Conservation (phyloP, 2,888 invertebrate genomes). For the Sarcophaga carnaria region DNA sequence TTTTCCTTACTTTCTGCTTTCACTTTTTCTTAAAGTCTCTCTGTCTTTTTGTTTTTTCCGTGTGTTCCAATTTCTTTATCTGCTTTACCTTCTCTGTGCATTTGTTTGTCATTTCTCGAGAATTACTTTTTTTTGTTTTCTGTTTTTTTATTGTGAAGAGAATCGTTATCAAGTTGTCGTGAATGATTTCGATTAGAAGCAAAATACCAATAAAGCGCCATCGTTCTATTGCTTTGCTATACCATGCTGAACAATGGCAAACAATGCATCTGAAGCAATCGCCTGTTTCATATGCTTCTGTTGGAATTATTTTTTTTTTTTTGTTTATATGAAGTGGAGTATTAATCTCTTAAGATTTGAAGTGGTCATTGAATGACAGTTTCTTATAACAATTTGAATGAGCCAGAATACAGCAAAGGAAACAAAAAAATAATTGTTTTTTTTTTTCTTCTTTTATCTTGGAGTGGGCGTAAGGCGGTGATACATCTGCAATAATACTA, state of each 20-base stretch:
- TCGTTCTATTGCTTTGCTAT: background rate
- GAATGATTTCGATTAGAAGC: constrained; percentile 38
- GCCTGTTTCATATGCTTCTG: constrained; percentile 1
- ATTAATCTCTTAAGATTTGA: constrained; percentile 69
- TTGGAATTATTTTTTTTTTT: constrained; percentile 9
- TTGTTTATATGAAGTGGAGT: constrained; percentile 40
- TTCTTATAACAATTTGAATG: constrained; percentile 67
- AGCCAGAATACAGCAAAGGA: constrained; percentile 54
- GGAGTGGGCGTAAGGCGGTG: background rate
- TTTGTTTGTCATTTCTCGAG: background rate
- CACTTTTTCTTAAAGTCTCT: background rate
- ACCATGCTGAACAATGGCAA: constrained; percentile 19
- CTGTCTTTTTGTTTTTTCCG: background rate
- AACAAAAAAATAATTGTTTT: constrained; percentile 51
- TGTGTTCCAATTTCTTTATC: background rate
- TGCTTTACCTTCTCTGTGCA: background rate
- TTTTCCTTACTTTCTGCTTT: background rate
- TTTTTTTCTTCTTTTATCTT: background rate
- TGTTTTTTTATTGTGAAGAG: constrained; percentile 21
- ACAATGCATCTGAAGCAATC: constrained; percentile 46
- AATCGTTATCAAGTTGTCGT: constrained; percentile 59
- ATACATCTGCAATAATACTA: background rate
- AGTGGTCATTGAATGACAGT: constrained; percentile 68
- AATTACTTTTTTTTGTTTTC: background rate
- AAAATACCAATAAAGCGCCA: constrained; percentile 6